These are phyloP conservation scores for Plagodis pulveraria DNA, from an alignment of 2,888 invertebrate species.

Conservation along the genomic window DNA sequence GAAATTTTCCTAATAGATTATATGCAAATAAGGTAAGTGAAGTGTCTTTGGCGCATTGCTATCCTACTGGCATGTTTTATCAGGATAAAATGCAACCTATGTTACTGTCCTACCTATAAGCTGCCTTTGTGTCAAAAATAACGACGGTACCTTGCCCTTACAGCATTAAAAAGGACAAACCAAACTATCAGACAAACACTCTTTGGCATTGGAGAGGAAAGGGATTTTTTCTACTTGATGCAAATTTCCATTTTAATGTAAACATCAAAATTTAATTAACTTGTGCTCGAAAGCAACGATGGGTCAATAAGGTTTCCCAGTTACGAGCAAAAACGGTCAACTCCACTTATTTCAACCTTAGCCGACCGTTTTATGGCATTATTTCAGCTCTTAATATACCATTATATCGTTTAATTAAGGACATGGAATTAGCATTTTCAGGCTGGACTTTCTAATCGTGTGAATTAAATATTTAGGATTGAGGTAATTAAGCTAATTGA, in stretches of 20 bases:
- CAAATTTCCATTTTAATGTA: slow-evolving; percentile 73
- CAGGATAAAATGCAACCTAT: no score
- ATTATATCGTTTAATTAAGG: slow-evolving; percentile 62
- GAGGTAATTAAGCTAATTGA: neutral
- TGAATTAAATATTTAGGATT: neutral
- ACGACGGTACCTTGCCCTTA: no score
- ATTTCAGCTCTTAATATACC: slow-evolving; percentile 62
- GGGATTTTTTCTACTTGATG: slow-evolving; percentile 43
- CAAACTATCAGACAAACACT: no score
- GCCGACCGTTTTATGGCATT: slow-evolving; percentile 60
- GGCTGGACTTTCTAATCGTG: slow-evolving; percentile 11
- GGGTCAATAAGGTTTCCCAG: slow-evolving; percentile 70
- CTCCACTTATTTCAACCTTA: slow-evolving; percentile 58
- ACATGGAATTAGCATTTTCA: slow-evolving; percentile 38
- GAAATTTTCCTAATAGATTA: no score
- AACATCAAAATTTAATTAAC: slow-evolving; percentile 73
- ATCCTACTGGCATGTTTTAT: no score
- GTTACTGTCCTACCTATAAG: no score
- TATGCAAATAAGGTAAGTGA: no score
- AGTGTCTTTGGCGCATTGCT: no score
- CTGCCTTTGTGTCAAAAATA: no score
- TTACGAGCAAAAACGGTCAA: slow-evolving; percentile 62
- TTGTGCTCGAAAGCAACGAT: slow-evolving; percentile 64
- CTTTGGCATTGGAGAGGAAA: no score
- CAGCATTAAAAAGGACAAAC: no score